Conservation (phyloP, 2,888 invertebrate genomes). For the Alcis repandata region DNA sequence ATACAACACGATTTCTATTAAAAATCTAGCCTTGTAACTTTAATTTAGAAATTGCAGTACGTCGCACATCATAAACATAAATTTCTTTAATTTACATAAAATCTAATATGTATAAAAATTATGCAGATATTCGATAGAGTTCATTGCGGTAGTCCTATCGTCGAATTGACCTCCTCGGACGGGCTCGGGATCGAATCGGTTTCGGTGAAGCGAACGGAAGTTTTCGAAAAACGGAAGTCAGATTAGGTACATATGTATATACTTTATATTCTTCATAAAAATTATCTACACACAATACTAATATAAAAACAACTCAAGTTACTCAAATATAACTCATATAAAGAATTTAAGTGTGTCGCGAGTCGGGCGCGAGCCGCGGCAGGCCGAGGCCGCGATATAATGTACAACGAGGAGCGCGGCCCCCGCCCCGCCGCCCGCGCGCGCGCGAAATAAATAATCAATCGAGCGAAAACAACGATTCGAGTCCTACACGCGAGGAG, state of each 20-base stretch:
- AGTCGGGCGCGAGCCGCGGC: constrained; percentile 45
- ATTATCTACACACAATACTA: constrained; percentile 85
- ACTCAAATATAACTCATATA: constrained; percentile 78
- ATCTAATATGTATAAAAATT: constrained; percentile 49
- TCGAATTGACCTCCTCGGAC: constrained; percentile 37
- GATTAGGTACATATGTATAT: constrained; percentile 84
- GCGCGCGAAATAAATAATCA: constrained; percentile 55
- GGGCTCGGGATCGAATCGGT: constrained; percentile 26
- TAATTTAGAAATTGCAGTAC: constrained; percentile 55
- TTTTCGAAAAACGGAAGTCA: constrained; percentile 72
- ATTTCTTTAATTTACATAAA: constrained; percentile 48
- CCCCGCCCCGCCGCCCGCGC: constrained; percentile 41
- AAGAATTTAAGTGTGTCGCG: constrained; percentile 59
- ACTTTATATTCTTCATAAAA: constrained; percentile 85
- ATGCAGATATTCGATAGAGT: constrained; percentile 71
- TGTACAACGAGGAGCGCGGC: constrained; percentile 50
- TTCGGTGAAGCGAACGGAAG: constrained; percentile 37
- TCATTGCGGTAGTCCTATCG: constrained; percentile 38
- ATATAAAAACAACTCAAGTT: constrained; percentile 81
- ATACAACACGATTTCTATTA: constrained; percentile 69
- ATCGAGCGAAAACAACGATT: constrained; percentile 48
- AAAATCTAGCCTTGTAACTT: constrained; percentile 77
- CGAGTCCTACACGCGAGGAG: constrained; percentile 26
- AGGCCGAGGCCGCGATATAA: constrained; percentile 48
- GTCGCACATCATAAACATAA: constrained; percentile 50